Evolutionary conservation across 2,797 vertebrate species (phyloP).

Genomic region (Arctocebus calabarensis): DNA sequence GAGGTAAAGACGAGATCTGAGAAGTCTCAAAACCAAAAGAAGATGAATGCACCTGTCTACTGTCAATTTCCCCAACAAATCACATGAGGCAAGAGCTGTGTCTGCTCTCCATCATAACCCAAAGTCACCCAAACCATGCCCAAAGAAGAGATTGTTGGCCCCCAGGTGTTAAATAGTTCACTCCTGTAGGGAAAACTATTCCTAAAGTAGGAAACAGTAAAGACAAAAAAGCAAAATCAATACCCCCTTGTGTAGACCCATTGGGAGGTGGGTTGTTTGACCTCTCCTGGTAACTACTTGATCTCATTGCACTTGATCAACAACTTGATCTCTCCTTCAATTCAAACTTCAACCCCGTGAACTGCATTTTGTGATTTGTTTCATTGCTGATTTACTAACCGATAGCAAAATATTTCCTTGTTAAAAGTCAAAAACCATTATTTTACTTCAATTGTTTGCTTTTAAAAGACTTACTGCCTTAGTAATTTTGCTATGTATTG

Average conservation of each 20-base stretch:
- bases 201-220: not conserved
- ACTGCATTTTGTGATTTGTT: not conserved
- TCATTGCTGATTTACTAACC: constrained; percentile 28
- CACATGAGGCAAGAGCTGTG: not conserved
- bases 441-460: constrained; percentile 49
- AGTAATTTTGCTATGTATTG: constrained; percentile 41
- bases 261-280: not conserved
- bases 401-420: constrained; percentile 23
- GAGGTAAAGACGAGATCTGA: not conserved
- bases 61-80: not conserved
- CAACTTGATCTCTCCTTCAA: constrained; percentile 28
- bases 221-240: not conserved
- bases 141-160: not conserved
- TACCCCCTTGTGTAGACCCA: not conserved
- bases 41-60: not conserved
- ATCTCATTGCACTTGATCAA: not conserved
- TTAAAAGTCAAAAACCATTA: constrained; percentile 50
- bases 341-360: constrained; percentile 27
- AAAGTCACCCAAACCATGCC: not conserved
- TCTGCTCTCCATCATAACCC: not conserved
- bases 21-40: not conserved
- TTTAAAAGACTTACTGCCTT: constrained; percentile 40
- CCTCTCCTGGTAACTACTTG: not conserved
- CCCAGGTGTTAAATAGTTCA: not conserved
- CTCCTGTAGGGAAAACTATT: not conserved